phyloP scores from a whole-genome alignment of 2,888 invertebrate species.

The Galerucella calmariensis region DNA sequence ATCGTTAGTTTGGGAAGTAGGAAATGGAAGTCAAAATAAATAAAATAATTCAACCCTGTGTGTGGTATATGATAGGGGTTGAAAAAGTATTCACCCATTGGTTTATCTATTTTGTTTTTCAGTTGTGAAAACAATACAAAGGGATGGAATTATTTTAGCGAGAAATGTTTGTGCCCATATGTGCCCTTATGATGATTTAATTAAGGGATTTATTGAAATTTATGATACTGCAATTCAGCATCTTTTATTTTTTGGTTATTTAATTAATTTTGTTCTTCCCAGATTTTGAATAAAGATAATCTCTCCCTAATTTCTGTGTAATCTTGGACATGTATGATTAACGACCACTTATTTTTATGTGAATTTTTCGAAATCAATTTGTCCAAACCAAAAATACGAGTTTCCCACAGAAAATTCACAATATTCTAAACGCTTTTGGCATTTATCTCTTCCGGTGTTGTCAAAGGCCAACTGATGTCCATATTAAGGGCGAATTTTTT shows the following conservation, averaged over 20 bases:
- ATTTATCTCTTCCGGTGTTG: slow-evolving; percentile 35
- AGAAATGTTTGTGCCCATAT: slow-evolving; percentile 31
- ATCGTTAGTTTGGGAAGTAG: slow-evolving; percentile 52
- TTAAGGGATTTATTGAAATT: slow-evolving; percentile 34
- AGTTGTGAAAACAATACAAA: slow-evolving; percentile 40
- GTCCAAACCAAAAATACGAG: slow-evolving; percentile 15
- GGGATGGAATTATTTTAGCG: slow-evolving; percentile 33
- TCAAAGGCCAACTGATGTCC: slow-evolving; percentile 36
- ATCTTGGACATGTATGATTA: neutral
- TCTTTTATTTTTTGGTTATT: slow-evolving; percentile 5
- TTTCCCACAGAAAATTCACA: no score
- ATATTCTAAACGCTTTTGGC: slow-evolving; percentile 15
- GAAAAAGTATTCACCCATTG: slow-evolving; percentile 37
- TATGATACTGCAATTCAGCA: slow-evolving; percentile 24
- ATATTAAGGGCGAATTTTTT: slow-evolving; percentile 40
- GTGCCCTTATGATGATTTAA: slow-evolving; percentile 27
- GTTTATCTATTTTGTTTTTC: slow-evolving; percentile 26
- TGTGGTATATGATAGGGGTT: slow-evolving; percentile 44
- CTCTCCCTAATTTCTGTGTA: neutral
- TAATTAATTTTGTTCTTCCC: neutral
- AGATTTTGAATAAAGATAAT: neutral
- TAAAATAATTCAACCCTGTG: slow-evolving; percentile 57
- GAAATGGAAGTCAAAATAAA: slow-evolving; percentile 55
- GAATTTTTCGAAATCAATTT: slow-evolving; percentile 17
- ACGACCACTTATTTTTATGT: neutral